Base-by-base conservation (phyloP, 2,113 vertebrate species). In the Atlantisia rogersi region DNA sequence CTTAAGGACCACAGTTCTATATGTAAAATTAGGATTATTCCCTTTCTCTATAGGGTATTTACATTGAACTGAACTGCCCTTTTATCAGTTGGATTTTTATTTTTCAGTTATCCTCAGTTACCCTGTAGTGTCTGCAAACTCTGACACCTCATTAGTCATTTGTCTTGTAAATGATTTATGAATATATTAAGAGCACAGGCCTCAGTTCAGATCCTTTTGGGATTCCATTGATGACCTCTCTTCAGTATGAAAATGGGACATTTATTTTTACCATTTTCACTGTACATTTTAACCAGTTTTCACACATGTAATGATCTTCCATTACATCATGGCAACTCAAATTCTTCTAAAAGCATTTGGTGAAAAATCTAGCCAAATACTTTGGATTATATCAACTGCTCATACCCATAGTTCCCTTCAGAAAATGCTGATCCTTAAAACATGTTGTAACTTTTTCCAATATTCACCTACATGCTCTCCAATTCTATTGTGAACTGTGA, bases 241-340 rank as follows among this genome's bases (percentile, higher is more conserved):
- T 86, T 89, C 81, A 67, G 42, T 44, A 79, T 35, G 55, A 94
- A 92, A 97, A 88, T 4, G 2, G 92, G 80, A 29, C 83, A 85
- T 56, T 64, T 92, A 92, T 95, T 97, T 95, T 92, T 60, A 62
- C 91, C 48, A 77, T 86, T 88, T 88, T 59, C 32, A 68, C 19
- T 79, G 40, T 44, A 70, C 20, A n/a, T 60, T 86, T 89, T 86
- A 87, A 92, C 29, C 25, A 89, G 11, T 13, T 79, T 88, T 83
- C 84, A 84, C 9, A 70, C 11, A 6, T 39, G 11, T 70, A 79
- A 90, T 21, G 85, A 62, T 31, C 59, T 56, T 10, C 42, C 40
- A 68, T 31, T 74, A 32, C 37, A 70, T 25, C 56, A 81, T 5
- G 7, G 29, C 35, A 74, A 14, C 9, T 86, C 24, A 70, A 59